These are phyloP conservation scores for Hylaeus anthracinus DNA, from an alignment of 1,140 invertebrate genomes.

Conservation along the genomic window DNA sequence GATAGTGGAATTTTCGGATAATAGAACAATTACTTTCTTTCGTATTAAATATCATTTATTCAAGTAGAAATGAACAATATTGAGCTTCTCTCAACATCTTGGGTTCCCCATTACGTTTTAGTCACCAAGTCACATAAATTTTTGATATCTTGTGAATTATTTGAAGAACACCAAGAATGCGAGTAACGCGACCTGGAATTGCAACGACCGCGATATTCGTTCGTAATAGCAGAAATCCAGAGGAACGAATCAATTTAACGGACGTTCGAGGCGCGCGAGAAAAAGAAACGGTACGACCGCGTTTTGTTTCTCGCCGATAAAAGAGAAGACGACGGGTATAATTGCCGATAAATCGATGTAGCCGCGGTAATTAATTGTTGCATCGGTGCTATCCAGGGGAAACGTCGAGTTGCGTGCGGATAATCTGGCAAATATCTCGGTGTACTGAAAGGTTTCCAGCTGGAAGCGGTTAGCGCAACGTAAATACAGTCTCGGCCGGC, in stretches of 20 bases:
- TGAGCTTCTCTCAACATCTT: too few relatives aligned
- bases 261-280: not conserved
- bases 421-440: conserved; percentile 52
- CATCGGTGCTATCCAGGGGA: conserved; percentile 46
- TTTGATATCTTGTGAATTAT: too few relatives aligned
- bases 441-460: conserved; percentile 54
- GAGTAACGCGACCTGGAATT: too few relatives aligned
- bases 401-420: conserved; percentile 57
- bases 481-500: conserved; percentile 44
- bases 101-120: too few relatives aligned
- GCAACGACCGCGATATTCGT: too few relatives aligned
- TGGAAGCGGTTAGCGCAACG: conserved; percentile 35
- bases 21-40: too few relatives aligned
- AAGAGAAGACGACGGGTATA: not conserved
- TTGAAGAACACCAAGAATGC: not conserved
- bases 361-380: conserved; percentile 57
- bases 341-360: conserved; percentile 36
- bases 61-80: too few relatives aligned
- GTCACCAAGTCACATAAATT: too few relatives aligned
- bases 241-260: not conserved
- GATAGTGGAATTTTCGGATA: too few relatives aligned
- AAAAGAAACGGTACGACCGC: not conserved
- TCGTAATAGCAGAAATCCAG: too few relatives aligned
- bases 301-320: not conserved
- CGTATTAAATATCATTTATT: too few relatives aligned